Base-by-base conservation (phyloP, 2,113 vertebrate species). In the Sander vitreus region DNA sequence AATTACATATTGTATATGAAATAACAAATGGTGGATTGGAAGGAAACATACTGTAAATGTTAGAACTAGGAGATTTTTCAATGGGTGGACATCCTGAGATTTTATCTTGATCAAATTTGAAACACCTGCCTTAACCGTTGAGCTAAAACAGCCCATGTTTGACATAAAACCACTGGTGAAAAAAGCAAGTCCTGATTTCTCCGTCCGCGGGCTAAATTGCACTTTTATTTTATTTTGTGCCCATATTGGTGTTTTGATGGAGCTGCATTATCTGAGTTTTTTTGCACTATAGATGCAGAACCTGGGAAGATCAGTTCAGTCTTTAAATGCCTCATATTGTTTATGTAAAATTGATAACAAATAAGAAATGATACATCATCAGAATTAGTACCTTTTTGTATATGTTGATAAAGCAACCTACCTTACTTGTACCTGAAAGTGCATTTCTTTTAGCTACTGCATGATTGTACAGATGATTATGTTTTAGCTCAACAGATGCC, bases 191-290 rank as follows among this genome's bases (percentile, higher is more conserved):
- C 53, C 48, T 45, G 36, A 54, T 12, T 18, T 79, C 25, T 81
- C 74, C 45, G 5, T 86, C 79, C 83, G 51, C 19, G 0, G 33
- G 36, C 11, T 63, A 11, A 64, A 63, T 10, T 81, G 53, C 80
- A 84, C 27, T 90, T 90, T 72, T 8, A 47, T 90, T 90, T 72
- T 8, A 47, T 78, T 45, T 16, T 2, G 79, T 85, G 79, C 23
- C 39, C 45, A 0, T 45, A 33, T 33, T 64, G 39, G 39, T 43
- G 9, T 43, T 62, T 12, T 59, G 39, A 59, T 51, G 23, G 36
- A 57, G 7, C 47, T 48, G 1, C n/a, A 25, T 15, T 57, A n/a
- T 48, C 5, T 55, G 14, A 50, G 6, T 27, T 64, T 75, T 47
- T 50, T 77, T 88, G 85, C 73, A 86, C 73, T 85, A 48, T 66